Percentiles rank a stretch among this genome's conserved stretches.
phyloP scores from a whole-genome alignment of 2,113 vertebrate genomes.

The Zapornia atra region DNA sequence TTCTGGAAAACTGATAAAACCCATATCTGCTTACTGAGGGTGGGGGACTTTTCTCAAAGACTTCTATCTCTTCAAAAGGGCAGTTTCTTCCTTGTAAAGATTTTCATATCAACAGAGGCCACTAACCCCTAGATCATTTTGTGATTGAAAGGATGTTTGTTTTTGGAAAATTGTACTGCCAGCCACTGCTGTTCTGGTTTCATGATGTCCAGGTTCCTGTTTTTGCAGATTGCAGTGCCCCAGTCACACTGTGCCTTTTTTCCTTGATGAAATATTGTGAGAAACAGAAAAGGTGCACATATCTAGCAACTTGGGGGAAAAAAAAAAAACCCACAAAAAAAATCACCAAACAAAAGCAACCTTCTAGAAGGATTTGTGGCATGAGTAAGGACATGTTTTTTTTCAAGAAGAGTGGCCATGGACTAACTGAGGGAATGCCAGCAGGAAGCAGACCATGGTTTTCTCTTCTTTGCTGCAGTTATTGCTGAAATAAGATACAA shows the following conservation, averaged over 20 bases:
- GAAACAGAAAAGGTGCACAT: background rate
- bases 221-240: constrained; percentile 16
- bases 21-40: constrained; percentile 2
- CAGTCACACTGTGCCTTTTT: background rate
- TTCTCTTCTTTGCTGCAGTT: background rate
- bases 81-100: constrained; percentile 29
- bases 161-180: background rate
- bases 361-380: background rate
- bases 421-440: background rate
- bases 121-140: constrained; percentile 17
- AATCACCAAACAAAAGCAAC: too few species aligned
- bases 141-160: constrained; percentile 19
- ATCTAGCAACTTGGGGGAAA: background rate
- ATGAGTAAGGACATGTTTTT: background rate
- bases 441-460: background rate
- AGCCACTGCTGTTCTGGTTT: background rate
- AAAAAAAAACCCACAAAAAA: background rate
- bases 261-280: constrained; percentile 1
- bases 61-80: background rate
- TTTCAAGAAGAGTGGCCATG: background rate
- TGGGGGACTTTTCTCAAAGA: constrained; percentile 8
- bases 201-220: constrained; percentile 22
- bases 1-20: constrained; percentile 29
- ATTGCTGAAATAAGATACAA: background rate
- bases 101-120: constrained; percentile 38